Evolutionary conservation across 1,140 invertebrate species (phyloP), one percentile per base, ranked within the genome.

Genomic region (Triops cancriformis): DNA sequence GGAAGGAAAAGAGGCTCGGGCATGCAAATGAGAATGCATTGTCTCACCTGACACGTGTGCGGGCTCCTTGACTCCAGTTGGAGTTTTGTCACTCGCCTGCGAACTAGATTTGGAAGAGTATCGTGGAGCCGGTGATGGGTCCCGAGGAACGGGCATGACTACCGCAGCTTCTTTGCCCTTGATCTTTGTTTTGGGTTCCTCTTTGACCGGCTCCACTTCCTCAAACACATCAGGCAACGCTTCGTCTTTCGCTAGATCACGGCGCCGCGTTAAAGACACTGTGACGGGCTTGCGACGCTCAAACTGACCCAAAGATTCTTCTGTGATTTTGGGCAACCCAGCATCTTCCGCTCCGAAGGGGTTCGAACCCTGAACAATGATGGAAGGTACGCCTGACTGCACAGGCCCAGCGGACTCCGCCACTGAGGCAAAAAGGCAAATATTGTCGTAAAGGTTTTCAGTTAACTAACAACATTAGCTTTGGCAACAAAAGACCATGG

Each of bases 321-420:
- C 51, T 64, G 14, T 64, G 23, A 64, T 64, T 23, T 64, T 18
- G 23, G 51, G 51, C 51, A 64, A 64, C 18, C 6, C 51, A 64
- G 18, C 51, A 14, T 64, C 23, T 9, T 18, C 51, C 5, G 18
- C 51, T 10, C 18, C 51, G n/a, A 64, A 64, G 5, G 51, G 51
- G 51, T 64, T 64, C 7, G 75, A 76, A 26, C 64, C 75, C 75
- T 76, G 75, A 28, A 76, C 64, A 64, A 76, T 76, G 75, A 76
- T 76, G 42, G 75, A 76, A 10, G 75, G 75, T 64, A 76, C 75
- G 26, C 75, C 75, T 26, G 51, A 64, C 18, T 64, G 51, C 9
- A 64, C 51, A 64, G 51, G 51, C 51, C 51, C 51, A 64, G 18
- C 23, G 23, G 51, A 64, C 18, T 64, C 51, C 51, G 51, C 51